These are phyloP conservation scores for Linurgus olivaceus DNA, from an alignment of 2,797 vertebrate genomes.

Conservation along the genomic window DNA sequence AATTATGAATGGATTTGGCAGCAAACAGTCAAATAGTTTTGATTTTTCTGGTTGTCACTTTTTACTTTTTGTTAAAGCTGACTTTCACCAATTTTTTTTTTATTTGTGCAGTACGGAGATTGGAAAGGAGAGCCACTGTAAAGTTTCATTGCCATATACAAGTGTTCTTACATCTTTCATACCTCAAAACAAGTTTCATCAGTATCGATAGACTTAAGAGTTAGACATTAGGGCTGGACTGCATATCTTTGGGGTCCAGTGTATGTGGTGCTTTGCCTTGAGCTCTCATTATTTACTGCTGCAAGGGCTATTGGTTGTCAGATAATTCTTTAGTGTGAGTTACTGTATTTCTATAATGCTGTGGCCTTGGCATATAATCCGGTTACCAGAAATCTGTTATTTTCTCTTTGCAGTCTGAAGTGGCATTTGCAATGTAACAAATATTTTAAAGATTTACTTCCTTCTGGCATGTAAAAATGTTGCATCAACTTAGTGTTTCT, in stretches of 20 bases:
- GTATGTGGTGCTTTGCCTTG: not conserved
- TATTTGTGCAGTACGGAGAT: not conserved
- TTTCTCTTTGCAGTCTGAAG: not conserved
- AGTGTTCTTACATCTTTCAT: not conserved
- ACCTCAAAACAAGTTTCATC: not conserved
- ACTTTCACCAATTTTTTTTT: not conserved
- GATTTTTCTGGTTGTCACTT: not conserved
- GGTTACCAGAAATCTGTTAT: not conserved
- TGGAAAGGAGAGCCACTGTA: not conserved
- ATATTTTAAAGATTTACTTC: not conserved
- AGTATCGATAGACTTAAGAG: not conserved
- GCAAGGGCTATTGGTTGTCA: slow-evolving; percentile 24
- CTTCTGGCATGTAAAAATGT: not conserved
- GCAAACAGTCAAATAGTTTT: not conserved
- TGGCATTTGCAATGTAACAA: not conserved
- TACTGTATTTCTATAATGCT: slow-evolving; percentile 44
- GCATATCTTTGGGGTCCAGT: not conserved
- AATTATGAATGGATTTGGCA: not conserved
- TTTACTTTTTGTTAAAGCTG: not conserved
- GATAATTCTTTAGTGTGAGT: slow-evolving; percentile 18
- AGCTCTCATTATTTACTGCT: slow-evolving; percentile 31
- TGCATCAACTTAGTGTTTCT: not conserved
- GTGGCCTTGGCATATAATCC: slow-evolving; percentile 33
- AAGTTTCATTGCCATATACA: not conserved
- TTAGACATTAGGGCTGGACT: not conserved